Conservation (phyloP, 2,888 invertebrate genomes). For the Microdon myrmicae region DNA sequence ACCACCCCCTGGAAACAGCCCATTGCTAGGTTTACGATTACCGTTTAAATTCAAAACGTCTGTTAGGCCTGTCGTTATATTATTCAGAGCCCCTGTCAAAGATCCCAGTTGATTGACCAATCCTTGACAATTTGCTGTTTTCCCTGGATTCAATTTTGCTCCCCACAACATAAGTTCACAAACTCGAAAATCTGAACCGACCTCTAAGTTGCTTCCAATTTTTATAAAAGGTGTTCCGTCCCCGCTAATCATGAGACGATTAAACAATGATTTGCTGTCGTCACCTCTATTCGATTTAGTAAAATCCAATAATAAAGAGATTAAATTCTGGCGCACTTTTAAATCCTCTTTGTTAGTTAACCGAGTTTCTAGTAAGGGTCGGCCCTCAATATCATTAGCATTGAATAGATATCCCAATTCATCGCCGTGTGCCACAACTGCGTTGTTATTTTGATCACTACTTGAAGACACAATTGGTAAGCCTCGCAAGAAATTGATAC, state of each 20-base stretch:
- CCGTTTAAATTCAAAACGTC: constrained; percentile 41
- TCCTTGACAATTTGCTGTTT: constrained; percentile 60
- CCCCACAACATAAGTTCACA: constrained; percentile 64
- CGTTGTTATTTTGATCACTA: constrained; percentile 62
- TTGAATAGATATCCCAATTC: constrained; percentile 80
- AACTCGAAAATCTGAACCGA: constrained; percentile 67
- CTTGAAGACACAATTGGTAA: constrained; percentile 70
- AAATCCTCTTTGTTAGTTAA: constrained; percentile 70
- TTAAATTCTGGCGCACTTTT: constrained; percentile 74
- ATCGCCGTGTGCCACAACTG: constrained; percentile 73
- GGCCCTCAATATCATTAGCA: constrained; percentile 72
- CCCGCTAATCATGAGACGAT: constrained; percentile 61
- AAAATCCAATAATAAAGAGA: constrained; percentile 76
- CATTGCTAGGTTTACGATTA: not conserved
- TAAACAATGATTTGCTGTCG: constrained; percentile 59
- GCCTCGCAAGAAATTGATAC: constrained; percentile 74
- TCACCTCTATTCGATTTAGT: constrained; percentile 63
- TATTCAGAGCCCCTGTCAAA: constrained; percentile 54
- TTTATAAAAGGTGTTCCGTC: constrained; percentile 70
- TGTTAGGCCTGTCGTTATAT: constrained; percentile 27
- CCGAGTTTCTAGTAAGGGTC: constrained; percentile 66
- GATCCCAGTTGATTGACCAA: constrained; percentile 54
- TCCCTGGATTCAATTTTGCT: constrained; percentile 58
- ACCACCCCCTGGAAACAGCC: not conserved
- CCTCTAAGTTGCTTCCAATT: constrained; percentile 67